Evolutionary conservation across 1,140 invertebrate genomes (phyloP), one percentile per base, ranked within the genome.

Genomic region (Ptiloglossa arizonensis): DNA sequence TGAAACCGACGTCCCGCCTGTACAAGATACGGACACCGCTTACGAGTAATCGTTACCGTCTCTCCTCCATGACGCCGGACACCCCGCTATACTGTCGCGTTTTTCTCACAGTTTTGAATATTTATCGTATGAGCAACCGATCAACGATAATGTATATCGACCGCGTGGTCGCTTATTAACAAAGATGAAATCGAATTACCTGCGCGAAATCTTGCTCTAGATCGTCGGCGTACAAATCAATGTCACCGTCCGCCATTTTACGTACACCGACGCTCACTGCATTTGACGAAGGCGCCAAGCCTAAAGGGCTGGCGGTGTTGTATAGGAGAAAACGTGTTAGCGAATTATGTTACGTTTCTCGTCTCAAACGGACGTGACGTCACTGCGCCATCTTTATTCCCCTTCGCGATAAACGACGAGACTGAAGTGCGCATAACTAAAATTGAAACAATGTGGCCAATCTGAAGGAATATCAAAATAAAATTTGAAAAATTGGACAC

Each of bases 211-310:
- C 97, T 91, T 97, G 96, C 93, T 98, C 97, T 91, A 98, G 96
- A 95, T 98, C 97, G 92, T 98, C 98, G 84, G 97, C 97, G 93
- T 99, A 99, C 87, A 99, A 95, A 96, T 99, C 98, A 93, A 99
- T 98, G 94, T 98, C 98, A 94, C 96, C 97, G 93, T 98, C 97
- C 94, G 97, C 97, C 97, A 98, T 98, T 95, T 96, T 97, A 91
- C 86, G 83, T 71, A 88, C 87, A 91, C 87, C 88, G 90, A 92
- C 92, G 90, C 90, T 90, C 44, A 82, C 83, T 85, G 64, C 74
- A 78, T 78, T 68, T 56, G 44, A 82, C 46, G 68, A 81, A 75
- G 75, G 78, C 82, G 81, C 82, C 81, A 84, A 80, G 71, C 66
- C 71, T 73, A 52, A 60, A 67, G 72, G 41, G 35, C 52, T 19